Conservation (phyloP, 2,888 invertebrate genomes). For the Lepas anatifera region DNA sequence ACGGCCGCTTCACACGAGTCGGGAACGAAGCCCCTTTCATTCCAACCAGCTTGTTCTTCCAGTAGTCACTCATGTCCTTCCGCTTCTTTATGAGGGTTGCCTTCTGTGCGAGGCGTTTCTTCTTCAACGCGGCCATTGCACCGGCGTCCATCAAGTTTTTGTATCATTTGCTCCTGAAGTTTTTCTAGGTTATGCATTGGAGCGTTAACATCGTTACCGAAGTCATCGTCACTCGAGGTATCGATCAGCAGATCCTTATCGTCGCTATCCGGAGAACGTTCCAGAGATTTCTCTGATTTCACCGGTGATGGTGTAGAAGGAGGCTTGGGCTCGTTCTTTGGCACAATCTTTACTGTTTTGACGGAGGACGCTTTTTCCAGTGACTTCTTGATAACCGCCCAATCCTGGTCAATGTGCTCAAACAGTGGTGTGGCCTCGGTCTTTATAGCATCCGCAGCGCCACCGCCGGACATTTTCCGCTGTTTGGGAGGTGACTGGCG, state of each 20-base stretch:
- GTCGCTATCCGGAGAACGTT: no score
- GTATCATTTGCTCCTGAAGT: not conserved
- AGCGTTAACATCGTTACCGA: not conserved
- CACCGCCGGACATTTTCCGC: not conserved
- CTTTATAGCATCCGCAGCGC: not conserved
- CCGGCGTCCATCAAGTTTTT: not conserved
- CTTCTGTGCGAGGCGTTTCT: not conserved
- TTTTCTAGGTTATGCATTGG: not conserved
- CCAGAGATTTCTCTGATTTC: no score
- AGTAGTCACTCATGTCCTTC: conserved; percentile 5
- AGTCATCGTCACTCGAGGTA: not conserved
- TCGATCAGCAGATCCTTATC: no score
- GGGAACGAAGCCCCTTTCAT: not conserved
- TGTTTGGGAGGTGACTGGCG: not conserved
- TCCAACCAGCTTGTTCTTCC: not conserved
- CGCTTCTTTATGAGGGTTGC: not conserved
- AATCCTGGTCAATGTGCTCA: conserved; percentile 5
- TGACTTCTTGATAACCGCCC: not conserved
- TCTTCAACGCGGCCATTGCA: not conserved
- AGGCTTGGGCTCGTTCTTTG: not conserved
- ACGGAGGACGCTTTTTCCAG: no score
- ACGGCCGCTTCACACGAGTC: not conserved
- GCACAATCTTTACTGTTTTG: no score
- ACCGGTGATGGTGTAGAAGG: not conserved
- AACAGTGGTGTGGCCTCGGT: not conserved